Conservation (phyloP, 1,140 invertebrate species). For the Mactra quadrangularis region DNA sequence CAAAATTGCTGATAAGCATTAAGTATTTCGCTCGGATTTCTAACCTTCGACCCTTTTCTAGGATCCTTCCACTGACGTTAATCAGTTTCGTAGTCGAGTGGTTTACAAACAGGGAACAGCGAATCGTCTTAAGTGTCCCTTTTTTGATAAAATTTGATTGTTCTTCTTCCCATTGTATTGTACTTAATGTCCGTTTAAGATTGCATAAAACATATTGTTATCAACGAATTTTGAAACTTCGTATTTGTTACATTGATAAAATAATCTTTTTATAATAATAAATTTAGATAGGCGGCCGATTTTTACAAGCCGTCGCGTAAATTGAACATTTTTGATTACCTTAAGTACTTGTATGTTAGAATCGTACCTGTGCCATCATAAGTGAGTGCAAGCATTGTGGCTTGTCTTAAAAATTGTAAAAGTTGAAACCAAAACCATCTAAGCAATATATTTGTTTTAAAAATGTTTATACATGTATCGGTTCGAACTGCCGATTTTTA, state of each 20-base stretch:
- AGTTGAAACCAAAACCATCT: too few relatives aligned
- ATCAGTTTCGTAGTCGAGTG: conserved; percentile 25
- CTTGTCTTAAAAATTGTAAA: too few relatives aligned
- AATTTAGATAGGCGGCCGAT: too few relatives aligned
- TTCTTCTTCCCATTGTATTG: conserved; percentile 37
- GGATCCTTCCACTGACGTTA: conserved; percentile 17
- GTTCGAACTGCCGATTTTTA: too few relatives aligned
- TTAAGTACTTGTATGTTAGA: too few relatives aligned
- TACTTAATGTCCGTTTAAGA: conserved; percentile 42
- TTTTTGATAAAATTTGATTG: conserved; percentile 19
- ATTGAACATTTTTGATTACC: too few relatives aligned
- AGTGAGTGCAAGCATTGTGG: too few relatives aligned
- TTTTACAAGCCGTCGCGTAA: too few relatives aligned
- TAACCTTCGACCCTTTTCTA: conserved; percentile 36
- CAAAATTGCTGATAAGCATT: conserved; percentile 18
- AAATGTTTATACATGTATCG: too few relatives aligned
- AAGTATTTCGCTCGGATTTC: conserved; percentile 48
- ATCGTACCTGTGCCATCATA: too few relatives aligned
- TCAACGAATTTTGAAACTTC: neutral
- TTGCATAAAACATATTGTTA: conserved; percentile 10
- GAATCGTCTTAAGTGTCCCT: conserved; percentile 1
- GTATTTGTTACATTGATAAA: neutral
- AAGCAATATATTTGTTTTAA: too few relatives aligned
- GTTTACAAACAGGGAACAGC: conserved; percentile 11
- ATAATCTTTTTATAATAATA: too few relatives aligned